Percentiles rank a stretch among this genome's conserved stretches.
phyloP scores from a whole-genome alignment of 1,140 invertebrate genomes.

The Drosophila biarmipes region DNA sequence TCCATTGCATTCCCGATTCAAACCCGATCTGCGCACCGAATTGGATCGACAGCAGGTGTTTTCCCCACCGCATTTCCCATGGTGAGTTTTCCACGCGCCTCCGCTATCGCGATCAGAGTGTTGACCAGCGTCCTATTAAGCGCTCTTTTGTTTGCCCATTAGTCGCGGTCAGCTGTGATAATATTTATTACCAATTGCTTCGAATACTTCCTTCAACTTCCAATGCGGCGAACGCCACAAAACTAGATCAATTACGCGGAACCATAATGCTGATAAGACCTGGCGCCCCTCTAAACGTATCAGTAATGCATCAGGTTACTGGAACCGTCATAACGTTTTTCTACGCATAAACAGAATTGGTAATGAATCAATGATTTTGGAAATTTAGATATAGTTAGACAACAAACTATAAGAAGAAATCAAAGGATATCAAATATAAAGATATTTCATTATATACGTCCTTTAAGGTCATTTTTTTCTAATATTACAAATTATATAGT shows the following conservation, averaged over 20 bases:
- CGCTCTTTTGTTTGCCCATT: conserved; percentile 63
- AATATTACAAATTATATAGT: too few species aligned
- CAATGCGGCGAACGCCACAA: conserved; percentile 21
- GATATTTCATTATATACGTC: too few species aligned
- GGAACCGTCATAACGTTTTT: not conserved
- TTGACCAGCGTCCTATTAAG: conserved; percentile 35
- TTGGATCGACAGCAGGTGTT: conserved; percentile 54
- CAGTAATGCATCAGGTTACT: not conserved
- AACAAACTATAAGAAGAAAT: too few species aligned
- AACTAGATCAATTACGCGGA: conserved; percentile 76
- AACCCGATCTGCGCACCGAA: conserved; percentile 21
- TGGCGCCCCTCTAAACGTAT: conserved; percentile 2
- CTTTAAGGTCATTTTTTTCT: too few species aligned
- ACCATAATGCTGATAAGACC: conserved; percentile 61
- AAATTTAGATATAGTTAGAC: not conserved
- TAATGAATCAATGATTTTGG: not conserved
- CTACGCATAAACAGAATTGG: conserved; percentile 3
- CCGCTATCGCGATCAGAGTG: not conserved
- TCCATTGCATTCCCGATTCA: conserved; percentile 45
- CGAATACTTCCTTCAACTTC: not conserved
- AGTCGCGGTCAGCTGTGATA: conserved; percentile 64
- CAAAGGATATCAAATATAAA: too few species aligned
- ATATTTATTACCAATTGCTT: conserved; percentile 61
- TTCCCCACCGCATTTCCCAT: conserved; percentile 36
- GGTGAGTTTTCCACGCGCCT: conserved; percentile 57